Conservation (phyloP, 2,797 vertebrate genomes). For the Luscinia megarhynchos region DNA sequence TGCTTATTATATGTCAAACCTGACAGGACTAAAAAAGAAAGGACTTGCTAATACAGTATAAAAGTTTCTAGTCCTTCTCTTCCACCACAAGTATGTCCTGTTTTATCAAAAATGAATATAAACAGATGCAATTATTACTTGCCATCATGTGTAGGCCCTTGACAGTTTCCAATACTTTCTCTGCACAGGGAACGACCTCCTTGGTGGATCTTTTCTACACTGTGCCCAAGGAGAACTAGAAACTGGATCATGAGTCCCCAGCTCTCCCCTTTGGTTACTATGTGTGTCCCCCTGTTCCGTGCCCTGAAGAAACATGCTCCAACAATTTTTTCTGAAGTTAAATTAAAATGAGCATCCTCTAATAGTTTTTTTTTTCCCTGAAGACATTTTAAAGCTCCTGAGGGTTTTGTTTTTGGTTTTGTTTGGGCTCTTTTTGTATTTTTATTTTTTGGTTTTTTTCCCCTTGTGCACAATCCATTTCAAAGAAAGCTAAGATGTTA, state of each 20-base stretch:
- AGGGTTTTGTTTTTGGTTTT: rapidly evolving
- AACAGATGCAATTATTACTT: background rate
- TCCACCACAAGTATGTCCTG: background rate
- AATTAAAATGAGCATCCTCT: background rate
- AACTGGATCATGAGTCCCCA: background rate
- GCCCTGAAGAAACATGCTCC: background rate
- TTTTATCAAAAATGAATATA: background rate
- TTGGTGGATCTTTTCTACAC: background rate
- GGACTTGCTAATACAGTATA: background rate
- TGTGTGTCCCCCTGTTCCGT: background rate
- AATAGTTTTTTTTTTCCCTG: background rate
- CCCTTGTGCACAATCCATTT: rapidly evolving
- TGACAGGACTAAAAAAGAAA: background rate
- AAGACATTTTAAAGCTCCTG: rapidly evolving
- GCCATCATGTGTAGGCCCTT: background rate
- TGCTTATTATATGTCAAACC: background rate
- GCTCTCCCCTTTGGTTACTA: background rate
- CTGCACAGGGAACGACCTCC: background rate
- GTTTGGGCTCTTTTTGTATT: background rate
- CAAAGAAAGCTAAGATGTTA: background rate
- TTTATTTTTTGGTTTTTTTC: too few relatives aligned
- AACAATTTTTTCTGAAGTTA: background rate
- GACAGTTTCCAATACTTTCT: background rate
- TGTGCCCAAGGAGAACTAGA: background rate
- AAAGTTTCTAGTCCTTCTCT: background rate